phyloP scores from a whole-genome alignment of 2,888 invertebrate species.

The Coremacera marginata region DNA sequence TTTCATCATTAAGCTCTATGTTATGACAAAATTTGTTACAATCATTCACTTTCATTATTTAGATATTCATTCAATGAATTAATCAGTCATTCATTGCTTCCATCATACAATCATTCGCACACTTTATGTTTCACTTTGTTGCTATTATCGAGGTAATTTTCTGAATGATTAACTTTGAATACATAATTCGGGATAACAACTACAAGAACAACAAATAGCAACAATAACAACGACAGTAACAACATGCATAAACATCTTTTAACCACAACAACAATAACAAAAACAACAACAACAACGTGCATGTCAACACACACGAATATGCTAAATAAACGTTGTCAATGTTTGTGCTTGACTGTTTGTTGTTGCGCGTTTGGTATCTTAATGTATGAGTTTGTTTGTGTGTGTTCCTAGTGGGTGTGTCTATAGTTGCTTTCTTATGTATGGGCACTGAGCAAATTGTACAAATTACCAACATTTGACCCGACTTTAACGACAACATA shows the following conservation, averaged over 20 bases:
- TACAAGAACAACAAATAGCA: conserved; percentile 12
- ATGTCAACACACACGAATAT: not conserved
- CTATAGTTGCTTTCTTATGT: not conserved
- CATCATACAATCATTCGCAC: not conserved
- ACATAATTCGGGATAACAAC: conserved; percentile 40
- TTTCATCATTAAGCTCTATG: no score
- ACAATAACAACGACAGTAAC: not conserved
- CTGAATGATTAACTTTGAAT: conserved; percentile 47
- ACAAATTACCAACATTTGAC: conserved; percentile 48
- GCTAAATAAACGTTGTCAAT: conserved; percentile 26
- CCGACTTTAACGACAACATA: not conserved
- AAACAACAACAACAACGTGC: not conserved
- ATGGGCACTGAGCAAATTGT: not conserved
- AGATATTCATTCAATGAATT: no score
- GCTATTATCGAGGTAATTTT: conserved; percentile 43
- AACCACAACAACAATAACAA: conserved; percentile 9
- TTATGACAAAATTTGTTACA: no score
- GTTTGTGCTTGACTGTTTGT: conserved; percentile 3
- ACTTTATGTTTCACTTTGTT: not conserved
- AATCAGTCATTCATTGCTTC: no score
- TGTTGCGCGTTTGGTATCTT: conserved; percentile 36
- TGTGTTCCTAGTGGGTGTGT: not conserved
- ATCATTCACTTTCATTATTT: no score
- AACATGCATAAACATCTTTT: not conserved
- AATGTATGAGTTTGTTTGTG: conserved; percentile 16